Conservation (phyloP, 37 sponge, comb jelly and placozoan species). For the Petrosia ficiformis region DNA sequence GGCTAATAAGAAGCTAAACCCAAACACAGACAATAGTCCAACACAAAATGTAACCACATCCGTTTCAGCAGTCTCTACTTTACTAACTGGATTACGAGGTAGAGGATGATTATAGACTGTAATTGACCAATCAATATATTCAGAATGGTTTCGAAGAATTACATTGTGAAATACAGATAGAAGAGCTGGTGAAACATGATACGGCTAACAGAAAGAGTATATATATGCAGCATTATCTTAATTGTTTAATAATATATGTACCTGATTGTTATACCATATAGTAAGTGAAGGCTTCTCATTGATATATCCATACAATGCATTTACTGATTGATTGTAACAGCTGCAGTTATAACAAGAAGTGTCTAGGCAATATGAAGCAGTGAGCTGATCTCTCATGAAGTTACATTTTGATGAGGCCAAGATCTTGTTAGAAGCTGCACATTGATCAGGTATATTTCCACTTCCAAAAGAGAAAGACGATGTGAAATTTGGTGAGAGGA, state of each 20-base stretch:
- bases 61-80: slow-evolving; percentile 3
- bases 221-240: neutral
- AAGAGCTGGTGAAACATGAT: slow-evolving; percentile 5
- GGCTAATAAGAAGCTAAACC: neutral
- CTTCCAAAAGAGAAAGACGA: neutral
- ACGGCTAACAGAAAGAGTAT: neutral
- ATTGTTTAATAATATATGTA: slow-evolving; percentile 2
- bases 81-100: neutral
- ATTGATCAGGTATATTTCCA: neutral
- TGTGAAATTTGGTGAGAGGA: neutral
- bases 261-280: slow-evolving; percentile 83
- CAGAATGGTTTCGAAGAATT: neutral
- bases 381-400: neutral
- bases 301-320: neutral
- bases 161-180: neutral
- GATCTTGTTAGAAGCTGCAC: neutral
- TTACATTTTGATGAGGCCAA: neutral
- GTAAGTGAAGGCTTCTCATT: slow-evolving; percentile 17
- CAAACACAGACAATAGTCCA: neutral
- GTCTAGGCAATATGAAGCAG: neutral
- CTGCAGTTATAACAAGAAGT: neutral
- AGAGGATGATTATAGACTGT: neutral
- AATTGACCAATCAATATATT: neutral
- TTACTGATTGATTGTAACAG: neutral
- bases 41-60: slow-evolving; percentile 7